phyloP scores from a whole-genome alignment of 1,140 invertebrate genomes.

The Drosophila truncata region DNA sequence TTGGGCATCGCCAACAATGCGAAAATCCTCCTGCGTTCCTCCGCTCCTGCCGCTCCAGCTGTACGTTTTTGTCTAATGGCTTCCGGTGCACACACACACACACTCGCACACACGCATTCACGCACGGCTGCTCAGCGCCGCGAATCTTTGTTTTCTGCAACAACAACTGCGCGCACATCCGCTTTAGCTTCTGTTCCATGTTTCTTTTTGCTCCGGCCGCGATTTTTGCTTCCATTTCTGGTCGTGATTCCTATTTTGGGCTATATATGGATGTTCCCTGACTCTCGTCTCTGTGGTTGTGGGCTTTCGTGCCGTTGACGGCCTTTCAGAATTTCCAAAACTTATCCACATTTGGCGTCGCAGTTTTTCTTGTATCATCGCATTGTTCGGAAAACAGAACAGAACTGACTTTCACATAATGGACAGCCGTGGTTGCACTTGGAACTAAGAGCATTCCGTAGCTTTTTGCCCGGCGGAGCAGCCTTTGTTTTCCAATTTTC shows the following conservation, averaged over 20 bases:
- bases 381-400: conserved; percentile 53
- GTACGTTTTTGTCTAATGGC: conserved; percentile 82
- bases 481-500: conserved; percentile 47
- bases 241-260: conserved; percentile 18
- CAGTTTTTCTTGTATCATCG: conserved; percentile 57
- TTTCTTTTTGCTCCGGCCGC: conserved; percentile 20
- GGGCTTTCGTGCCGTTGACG: conserved; percentile 57
- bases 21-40: conserved; percentile 58
- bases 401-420: conserved; percentile 53
- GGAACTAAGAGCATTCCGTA: conserved; percentile 35
- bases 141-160: conserved; percentile 80
- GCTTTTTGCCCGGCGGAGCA: conserved; percentile 34
- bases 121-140: conserved; percentile 78
- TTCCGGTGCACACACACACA: conserved; percentile 65
- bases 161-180: conserved; percentile 77
- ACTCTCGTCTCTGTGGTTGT: conserved; percentile 13
- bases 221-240: conserved; percentile 21
- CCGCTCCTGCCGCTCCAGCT: conserved; percentile 41
- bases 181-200: conserved; percentile 51
- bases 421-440: conserved; percentile 60
- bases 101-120: conserved; percentile 61
- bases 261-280: conserved; percentile 29
- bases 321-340: conserved; percentile 73
- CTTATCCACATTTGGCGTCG: conserved; percentile 69
- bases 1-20: conserved; percentile 77